A percentile compares a stretch with the other conserved stretches of the same genome.
These are phyloP conservation scores for Alces alces DNA, from an alignment of 2,113 vertebrate genomes.

Conservation along the genomic window DNA sequence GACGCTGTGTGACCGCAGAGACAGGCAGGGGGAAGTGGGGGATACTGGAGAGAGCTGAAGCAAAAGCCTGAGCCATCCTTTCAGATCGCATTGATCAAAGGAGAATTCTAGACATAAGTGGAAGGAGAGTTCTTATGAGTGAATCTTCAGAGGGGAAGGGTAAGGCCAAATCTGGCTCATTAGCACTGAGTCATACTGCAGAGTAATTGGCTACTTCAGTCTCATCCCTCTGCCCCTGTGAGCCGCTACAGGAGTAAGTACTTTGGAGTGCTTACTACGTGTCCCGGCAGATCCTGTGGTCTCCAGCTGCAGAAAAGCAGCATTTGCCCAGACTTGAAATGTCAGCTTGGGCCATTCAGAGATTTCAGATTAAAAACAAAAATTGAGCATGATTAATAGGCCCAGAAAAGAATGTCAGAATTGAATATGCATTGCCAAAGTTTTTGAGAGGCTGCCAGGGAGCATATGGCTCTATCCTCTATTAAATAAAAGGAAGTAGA, in stretches of 20 bases:
- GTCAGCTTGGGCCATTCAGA: slow-evolving; percentile 15
- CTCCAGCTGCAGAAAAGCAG: neutral
- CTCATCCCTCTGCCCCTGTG: neutral
- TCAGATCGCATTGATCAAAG: neutral
- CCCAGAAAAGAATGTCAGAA: neutral
- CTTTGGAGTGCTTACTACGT: neutral
- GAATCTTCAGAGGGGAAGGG: neutral
- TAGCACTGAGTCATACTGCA: neutral
- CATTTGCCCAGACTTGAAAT: slow-evolving; percentile 25
- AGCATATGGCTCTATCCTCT: neutral
- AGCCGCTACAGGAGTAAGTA: neutral
- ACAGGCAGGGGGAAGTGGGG: fast-evolving
- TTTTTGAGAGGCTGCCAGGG: slow-evolving; percentile 38
- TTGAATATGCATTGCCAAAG: neutral
- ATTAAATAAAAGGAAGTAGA: neutral
- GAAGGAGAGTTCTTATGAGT: neutral
- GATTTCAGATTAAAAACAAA: slow-evolving; percentile 19
- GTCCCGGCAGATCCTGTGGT: neutral
- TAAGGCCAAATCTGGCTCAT: neutral
- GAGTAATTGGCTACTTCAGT: neutral
- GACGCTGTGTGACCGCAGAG: fast-evolving
- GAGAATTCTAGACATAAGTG: neutral
- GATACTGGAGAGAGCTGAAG: neutral
- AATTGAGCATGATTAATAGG: slow-evolving; percentile 26
- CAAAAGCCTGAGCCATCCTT: neutral